Percentiles rank a stretch among this genome's conserved stretches.
Conservation (phyloP, 2,113 vertebrate genomes). For the Brachyhypopomus occidentalis region DNA sequence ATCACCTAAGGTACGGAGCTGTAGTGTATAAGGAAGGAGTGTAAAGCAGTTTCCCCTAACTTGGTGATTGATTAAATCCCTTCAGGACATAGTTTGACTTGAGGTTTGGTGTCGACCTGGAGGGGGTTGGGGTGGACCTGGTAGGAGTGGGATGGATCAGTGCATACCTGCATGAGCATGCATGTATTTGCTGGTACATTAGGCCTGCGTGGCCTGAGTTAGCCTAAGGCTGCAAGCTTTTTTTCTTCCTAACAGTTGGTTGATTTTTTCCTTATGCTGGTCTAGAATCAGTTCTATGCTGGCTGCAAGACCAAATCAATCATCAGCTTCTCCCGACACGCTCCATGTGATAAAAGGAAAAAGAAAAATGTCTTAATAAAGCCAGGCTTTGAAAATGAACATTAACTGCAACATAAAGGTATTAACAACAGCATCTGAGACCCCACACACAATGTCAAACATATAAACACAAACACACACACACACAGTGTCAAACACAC, state of each 20-base stretch:
- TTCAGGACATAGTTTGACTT: constrained; percentile 26
- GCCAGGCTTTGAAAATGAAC: background rate
- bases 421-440: background rate
- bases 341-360: background rate
- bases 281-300: background rate
- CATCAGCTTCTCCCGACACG: background rate
- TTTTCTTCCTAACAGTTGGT: background rate
- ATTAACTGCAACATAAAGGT: background rate
- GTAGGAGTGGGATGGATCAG: background rate
- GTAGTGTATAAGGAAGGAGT: constrained; percentile 13
- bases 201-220: constrained; percentile 21
- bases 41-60: constrained; percentile 32
- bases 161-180: constrained; percentile 9
- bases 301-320: background rate
- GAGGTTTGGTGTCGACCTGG: background rate
- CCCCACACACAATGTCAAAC: too few relatives aligned
- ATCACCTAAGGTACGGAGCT: constrained; percentile 16
- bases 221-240: constrained; percentile 14
- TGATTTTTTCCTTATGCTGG: constrained; percentile 32
- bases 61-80: constrained; percentile 66
- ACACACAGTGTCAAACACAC: too few relatives aligned
- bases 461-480: too few relatives aligned
- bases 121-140: background rate
- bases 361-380: background rate
- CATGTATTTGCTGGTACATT: background rate